Conservation (phyloP, 2,888 invertebrate genomes). For the Helleia helle region DNA sequence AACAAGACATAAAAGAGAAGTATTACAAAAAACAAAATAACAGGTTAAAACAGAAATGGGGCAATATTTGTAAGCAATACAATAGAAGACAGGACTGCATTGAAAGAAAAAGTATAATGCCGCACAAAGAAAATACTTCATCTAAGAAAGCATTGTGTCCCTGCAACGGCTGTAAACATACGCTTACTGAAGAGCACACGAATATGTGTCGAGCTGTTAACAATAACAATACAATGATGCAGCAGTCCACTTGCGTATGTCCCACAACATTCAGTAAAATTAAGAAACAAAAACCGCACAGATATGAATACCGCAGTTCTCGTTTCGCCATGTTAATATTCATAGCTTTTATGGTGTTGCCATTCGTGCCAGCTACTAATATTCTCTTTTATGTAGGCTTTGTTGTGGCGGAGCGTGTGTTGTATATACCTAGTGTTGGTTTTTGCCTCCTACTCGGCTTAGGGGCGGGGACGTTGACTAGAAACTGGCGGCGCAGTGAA, state of each 20-base stretch:
- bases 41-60: constrained; percentile 60
- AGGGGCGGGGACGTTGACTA: constrained; percentile 72
- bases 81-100: constrained; percentile 53
- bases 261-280: constrained; percentile 39
- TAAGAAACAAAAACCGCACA: constrained; percentile 38
- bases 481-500: constrained; percentile 57
- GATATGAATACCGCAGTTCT: constrained; percentile 48
- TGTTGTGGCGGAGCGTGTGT: constrained; percentile 95
- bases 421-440: constrained; percentile 97
- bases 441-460: constrained; percentile 91
- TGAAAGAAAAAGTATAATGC: constrained; percentile 52
- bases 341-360: constrained; percentile 86
- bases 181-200: constrained; percentile 79
- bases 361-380: constrained; percentile 97
- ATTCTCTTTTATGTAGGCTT: constrained; percentile 98
- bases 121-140: constrained; percentile 47
- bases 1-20: constrained; percentile 50
- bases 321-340: constrained; percentile 73
- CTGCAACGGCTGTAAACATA: constrained; percentile 80
- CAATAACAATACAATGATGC: constrained; percentile 79
- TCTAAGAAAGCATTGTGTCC: constrained; percentile 60
- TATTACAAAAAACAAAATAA: constrained; percentile 55
- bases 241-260: constrained; percentile 64
- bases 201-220: constrained; percentile 80
- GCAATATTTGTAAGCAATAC: constrained; percentile 53